These are phyloP conservation scores for Habropoda laboriosa DNA, from an alignment of 1,140 invertebrate species.

Conservation along the genomic window DNA sequence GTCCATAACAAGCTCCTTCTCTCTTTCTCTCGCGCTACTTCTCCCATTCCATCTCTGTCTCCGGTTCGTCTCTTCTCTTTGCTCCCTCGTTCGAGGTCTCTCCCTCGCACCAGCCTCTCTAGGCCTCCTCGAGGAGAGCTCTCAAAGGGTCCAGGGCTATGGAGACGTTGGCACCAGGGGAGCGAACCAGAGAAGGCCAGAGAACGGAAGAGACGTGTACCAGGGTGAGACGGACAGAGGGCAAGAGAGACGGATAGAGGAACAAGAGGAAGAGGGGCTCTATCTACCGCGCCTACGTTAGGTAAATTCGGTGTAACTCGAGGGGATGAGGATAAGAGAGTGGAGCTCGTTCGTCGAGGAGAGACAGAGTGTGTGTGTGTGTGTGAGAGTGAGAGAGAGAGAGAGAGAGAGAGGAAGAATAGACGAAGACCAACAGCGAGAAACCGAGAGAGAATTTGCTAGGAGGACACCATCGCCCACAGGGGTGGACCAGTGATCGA, in stretches of 20 bases:
- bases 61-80: slow-evolving; percentile 13
- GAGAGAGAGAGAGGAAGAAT: slow-evolving; percentile 13
- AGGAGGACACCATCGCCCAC: slow-evolving; percentile 65
- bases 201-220: slow-evolving; percentile 53
- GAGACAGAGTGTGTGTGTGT: too few relatives aligned
- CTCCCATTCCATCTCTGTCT: neutral
- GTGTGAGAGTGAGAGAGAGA: too few relatives aligned
- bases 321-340: slow-evolving; percentile 70
- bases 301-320: slow-evolving; percentile 78
- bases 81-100: slow-evolving; percentile 8
- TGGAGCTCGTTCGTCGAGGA: slow-evolving; percentile 39
- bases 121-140: slow-evolving; percentile 61
- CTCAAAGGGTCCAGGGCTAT: slow-evolving; percentile 67
- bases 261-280: slow-evolving; percentile 63
- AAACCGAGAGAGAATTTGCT: slow-evolving; percentile 56
- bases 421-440: slow-evolving; percentile 9
- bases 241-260: slow-evolving; percentile 49
- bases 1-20: slow-evolving; percentile 74
- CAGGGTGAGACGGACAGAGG: slow-evolving; percentile 31
- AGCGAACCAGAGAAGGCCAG: slow-evolving; percentile 64
- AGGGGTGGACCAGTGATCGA: slow-evolving; percentile 73
- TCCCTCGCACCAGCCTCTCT: slow-evolving; percentile 48
- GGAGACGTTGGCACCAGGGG: slow-evolving; percentile 66
- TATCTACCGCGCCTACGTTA: slow-evolving; percentile 75
- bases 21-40: neutral